These are phyloP conservation scores for Phorcus lineatus DNA, from an alignment of 2,888 invertebrate species.

Conservation along the genomic window DNA sequence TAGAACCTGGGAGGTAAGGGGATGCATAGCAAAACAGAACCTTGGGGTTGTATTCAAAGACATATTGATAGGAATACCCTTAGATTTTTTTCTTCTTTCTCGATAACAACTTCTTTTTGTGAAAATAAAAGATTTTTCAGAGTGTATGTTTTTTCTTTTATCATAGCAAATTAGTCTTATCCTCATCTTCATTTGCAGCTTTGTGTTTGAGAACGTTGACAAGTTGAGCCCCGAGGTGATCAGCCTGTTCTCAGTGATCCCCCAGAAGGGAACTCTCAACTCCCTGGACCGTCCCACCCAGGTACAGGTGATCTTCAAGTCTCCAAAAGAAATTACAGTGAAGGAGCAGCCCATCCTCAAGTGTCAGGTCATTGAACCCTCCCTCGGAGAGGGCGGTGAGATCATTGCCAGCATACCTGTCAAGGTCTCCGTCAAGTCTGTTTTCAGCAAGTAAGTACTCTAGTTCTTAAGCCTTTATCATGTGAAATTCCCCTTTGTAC, in stretches of 20 bases:
- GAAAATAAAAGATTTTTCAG: too few species aligned
- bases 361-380: slow-evolving; percentile 75
- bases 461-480: background rate
- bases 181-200: slow-evolving; percentile 61
- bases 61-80: too few species aligned
- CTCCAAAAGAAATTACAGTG: slow-evolving; percentile 70
- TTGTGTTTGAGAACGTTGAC: slow-evolving; percentile 68
- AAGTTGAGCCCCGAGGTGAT: slow-evolving; percentile 65
- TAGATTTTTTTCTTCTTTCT: too few species aligned
- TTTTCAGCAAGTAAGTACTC: slow-evolving; percentile 74
- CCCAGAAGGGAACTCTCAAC: slow-evolving; percentile 67
- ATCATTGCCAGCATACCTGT: slow-evolving; percentile 76
- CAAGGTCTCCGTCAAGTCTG: slow-evolving; percentile 73
- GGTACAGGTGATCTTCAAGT: slow-evolving; percentile 72
- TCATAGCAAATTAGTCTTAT: too few species aligned
- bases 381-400: slow-evolving; percentile 70
- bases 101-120: too few species aligned
- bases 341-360: slow-evolving; percentile 73
- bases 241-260: slow-evolving; percentile 70
- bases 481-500: too few species aligned
- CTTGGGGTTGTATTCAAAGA: too few species aligned
- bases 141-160: too few species aligned
- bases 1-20: too few species aligned
- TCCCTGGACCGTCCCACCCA: slow-evolving; percentile 72
- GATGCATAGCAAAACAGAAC: too few species aligned